phyloP scores from a whole-genome alignment of 2,888 invertebrate species.

The Netelia inedita region DNA sequence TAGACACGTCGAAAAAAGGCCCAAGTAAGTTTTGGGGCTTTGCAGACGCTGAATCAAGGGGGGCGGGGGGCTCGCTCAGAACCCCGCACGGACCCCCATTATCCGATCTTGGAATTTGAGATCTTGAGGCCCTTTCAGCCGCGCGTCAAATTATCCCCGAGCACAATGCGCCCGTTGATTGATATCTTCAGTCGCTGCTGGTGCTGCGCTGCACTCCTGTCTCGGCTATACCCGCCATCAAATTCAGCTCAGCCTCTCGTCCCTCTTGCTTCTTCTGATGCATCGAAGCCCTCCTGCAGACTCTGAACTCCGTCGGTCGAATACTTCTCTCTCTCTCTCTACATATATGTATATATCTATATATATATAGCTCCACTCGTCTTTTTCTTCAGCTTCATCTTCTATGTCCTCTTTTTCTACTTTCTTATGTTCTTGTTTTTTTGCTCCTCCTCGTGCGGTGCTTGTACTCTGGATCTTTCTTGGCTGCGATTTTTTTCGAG shows the following conservation, averaged over 20 bases:
- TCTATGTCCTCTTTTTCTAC: constrained; percentile 59
- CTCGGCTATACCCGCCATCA: constrained; percentile 42
- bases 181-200: constrained; percentile 82
- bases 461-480: constrained; percentile 56
- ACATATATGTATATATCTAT: no score
- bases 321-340: constrained; percentile 55
- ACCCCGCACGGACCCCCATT: constrained; percentile 73
- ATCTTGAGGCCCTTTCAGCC: constrained; percentile 81
- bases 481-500: constrained; percentile 69
- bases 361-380: no score
- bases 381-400: constrained; percentile 30
- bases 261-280: constrained; percentile 59
- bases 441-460: constrained; percentile 35
- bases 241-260: constrained; percentile 58
- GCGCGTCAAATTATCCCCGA: constrained; percentile 83
- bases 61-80: constrained; percentile 26
- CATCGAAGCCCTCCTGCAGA: constrained; percentile 66
- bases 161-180: constrained; percentile 83
- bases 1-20: constrained; percentile 18
- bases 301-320: constrained; percentile 55
- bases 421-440: constrained; percentile 49
- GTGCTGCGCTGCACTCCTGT: constrained; percentile 55
- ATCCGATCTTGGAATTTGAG: constrained; percentile 83
- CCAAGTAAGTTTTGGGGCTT: constrained; percentile 46
- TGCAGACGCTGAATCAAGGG: constrained; percentile 1